phyloP scores from a whole-genome alignment of 2,888 invertebrate genomes.

The Caenorhabditis parvicauda region DNA sequence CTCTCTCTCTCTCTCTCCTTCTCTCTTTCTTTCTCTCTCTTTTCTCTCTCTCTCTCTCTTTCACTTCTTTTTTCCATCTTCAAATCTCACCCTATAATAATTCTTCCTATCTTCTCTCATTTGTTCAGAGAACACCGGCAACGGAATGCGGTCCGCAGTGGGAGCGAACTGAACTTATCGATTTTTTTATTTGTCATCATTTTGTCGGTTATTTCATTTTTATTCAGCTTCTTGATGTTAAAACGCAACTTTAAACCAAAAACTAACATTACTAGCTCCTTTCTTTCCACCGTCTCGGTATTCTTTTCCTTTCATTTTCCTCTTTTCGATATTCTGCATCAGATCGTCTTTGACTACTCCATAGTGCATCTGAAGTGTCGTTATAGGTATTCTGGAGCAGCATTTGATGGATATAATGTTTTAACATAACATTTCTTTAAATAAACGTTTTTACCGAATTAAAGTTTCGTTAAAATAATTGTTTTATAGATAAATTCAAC shows the following conservation, averaged over 20 bases:
- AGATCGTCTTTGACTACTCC: slow-evolving; percentile 33
- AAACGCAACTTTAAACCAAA: background rate
- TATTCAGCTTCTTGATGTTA: no score
- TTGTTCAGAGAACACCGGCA: slow-evolving; percentile 74
- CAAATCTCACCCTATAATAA: slow-evolving; percentile 38
- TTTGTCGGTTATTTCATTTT: no score
- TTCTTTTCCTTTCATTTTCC: slow-evolving; percentile 32
- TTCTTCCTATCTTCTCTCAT: slow-evolving; percentile 67
- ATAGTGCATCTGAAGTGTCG: slow-evolving; percentile 25
- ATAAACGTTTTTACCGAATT: background rate
- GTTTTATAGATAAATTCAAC: background rate
- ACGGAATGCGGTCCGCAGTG: slow-evolving; percentile 50
- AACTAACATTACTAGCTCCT: slow-evolving; percentile 9
- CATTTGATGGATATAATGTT: no score
- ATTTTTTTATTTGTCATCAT: background rate
- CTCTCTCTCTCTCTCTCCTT: no score
- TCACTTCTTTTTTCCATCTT: no score
- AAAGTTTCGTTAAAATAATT: background rate
- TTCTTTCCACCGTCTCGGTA: slow-evolving; percentile 30
- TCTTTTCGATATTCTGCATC: slow-evolving; percentile 28
- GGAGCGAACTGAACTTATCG: slow-evolving; percentile 38
- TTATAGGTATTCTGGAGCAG: no score
- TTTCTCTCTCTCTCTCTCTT: no score
- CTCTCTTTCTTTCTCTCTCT: no score
- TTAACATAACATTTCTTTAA: no score